These are phyloP conservation scores for Thamnophis elegans DNA, from an alignment of 2,797 vertebrate species.

Conservation along the genomic window DNA sequence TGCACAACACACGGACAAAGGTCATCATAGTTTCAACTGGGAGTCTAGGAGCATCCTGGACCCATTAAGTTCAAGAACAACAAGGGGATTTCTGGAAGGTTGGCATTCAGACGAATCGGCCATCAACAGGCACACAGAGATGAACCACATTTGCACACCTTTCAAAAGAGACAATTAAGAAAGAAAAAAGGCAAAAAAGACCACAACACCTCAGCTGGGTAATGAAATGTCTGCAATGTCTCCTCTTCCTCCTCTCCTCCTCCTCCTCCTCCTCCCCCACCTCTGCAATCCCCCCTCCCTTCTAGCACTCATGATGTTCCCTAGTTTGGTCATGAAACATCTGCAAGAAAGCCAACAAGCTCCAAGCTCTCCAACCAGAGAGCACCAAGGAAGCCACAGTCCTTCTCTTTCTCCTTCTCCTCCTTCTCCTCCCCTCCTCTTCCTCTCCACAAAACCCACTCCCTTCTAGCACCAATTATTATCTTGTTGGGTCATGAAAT, in stretches of 20 bases:
- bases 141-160: neutral
- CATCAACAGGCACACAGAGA: neutral
- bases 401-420: no score
- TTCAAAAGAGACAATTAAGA: neutral
- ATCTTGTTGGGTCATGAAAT: neutral
- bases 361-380: no score
- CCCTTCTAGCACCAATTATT: neutral
- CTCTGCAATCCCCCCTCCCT: no score
- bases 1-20: neutral
- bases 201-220: neutral
- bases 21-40: neutral
- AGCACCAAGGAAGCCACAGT: no score
- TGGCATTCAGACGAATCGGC: neutral
- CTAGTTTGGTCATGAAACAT: no score
- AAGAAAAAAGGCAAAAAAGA: neutral
- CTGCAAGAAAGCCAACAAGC: no score
- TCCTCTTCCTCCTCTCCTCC: no score
- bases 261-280: no score
- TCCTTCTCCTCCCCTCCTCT: no score
- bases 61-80: neutral
- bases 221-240: no score
- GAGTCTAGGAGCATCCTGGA: neutral
- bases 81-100: neutral
- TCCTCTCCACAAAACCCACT: no score
- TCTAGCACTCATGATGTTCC: no score